phyloP scores from a whole-genome alignment of 1,140 invertebrate genomes.

The Vanessa tameamea region DNA sequence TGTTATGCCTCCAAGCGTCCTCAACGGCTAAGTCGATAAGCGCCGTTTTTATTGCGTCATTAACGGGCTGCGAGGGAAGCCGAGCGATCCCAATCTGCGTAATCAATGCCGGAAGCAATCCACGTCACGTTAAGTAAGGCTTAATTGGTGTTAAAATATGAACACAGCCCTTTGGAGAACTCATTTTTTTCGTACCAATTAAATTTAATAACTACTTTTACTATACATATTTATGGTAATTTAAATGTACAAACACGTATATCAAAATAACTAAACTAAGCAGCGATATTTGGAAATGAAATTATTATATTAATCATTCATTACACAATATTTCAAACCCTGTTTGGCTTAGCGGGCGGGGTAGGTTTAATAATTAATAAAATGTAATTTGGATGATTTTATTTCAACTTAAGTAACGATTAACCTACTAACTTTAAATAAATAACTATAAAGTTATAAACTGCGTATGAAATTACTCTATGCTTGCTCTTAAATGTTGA shows the following conservation, averaged over 20 bases:
- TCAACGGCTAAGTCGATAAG: slow-evolving; percentile 76
- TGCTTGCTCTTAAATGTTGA: background rate
- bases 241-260: too few species aligned
- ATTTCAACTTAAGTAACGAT: too few species aligned
- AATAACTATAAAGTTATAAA: too few species aligned
- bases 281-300: too few species aligned
- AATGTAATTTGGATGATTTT: too few species aligned
- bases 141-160: slow-evolving; percentile 58
- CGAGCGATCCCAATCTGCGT: slow-evolving; percentile 73
- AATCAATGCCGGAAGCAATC: slow-evolving; percentile 72
- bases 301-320: too few species aligned
- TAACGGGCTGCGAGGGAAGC: slow-evolving; percentile 68
- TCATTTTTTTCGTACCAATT: slow-evolving; percentile 21
- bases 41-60: slow-evolving; percentile 77
- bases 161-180: slow-evolving; percentile 26
- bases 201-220: slow-evolving; percentile 22
- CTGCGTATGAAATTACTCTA: too few species aligned
- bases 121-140: slow-evolving; percentile 51
- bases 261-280: too few species aligned
- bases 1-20: slow-evolving; percentile 67
- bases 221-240: background rate
- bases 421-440: too few species aligned
- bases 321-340: too few species aligned
- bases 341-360: too few species aligned
- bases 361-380: too few species aligned